Conservation (phyloP, 1,140 invertebrate species). For the Hyles vespertilio region DNA sequence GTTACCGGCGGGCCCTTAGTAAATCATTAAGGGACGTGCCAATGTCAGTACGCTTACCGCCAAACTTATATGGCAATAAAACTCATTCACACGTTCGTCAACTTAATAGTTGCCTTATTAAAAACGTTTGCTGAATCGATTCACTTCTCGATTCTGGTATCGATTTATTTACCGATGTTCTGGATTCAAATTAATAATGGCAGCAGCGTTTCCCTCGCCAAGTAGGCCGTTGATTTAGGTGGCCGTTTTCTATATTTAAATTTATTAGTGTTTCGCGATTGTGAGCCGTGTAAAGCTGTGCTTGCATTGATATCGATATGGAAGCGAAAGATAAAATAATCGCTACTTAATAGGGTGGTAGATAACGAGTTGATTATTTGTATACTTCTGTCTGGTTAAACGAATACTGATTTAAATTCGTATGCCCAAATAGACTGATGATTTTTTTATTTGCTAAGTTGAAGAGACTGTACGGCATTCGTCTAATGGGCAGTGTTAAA, state of each 20-base stretch:
- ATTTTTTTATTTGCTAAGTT: no score
- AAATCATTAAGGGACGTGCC: slow-evolving; percentile 64
- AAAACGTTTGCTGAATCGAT: slow-evolving; percentile 57
- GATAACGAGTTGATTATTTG: no score
- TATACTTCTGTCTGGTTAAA: no score
- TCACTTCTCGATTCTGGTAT: slow-evolving; percentile 38
- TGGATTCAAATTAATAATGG: slow-evolving; percentile 55
- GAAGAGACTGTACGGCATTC: no score
- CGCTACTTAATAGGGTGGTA: no score
- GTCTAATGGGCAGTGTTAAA: no score
- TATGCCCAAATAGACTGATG: no score
- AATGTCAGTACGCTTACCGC: slow-evolving; percentile 39
- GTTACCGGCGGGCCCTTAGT: slow-evolving; percentile 24
- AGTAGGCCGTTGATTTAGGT: slow-evolving; percentile 34
- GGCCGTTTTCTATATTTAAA: slow-evolving; percentile 45
- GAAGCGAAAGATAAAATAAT: no score
- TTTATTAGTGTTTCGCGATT: slow-evolving; percentile 22
- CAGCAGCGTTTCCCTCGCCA: slow-evolving; percentile 42
- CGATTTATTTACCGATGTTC: slow-evolving; percentile 51
- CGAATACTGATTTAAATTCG: no score
- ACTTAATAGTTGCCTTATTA: slow-evolving; percentile 67
- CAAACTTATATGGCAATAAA: slow-evolving; percentile 65
- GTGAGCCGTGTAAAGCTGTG: no score
- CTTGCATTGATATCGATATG: no score
- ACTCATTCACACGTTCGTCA: slow-evolving; percentile 73